Percentiles rank a stretch among this genome's conserved stretches.
Conservation (phyloP, 2,113 vertebrate species). For the Xerus inauris region DNA sequence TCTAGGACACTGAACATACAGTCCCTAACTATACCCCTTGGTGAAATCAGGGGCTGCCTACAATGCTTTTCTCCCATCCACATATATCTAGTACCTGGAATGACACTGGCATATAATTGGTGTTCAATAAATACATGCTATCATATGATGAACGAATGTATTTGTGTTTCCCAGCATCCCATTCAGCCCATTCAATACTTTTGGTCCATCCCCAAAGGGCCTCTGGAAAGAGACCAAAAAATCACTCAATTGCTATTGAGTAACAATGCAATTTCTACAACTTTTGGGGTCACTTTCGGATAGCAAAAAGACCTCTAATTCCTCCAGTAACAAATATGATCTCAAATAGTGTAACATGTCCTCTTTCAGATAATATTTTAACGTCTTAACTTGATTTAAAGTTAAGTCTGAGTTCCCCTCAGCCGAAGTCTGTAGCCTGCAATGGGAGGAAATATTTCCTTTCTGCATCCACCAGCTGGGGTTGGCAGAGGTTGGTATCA, state of each 20-base stretch:
- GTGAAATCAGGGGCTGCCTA: not conserved
- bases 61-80: not conserved
- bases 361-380: not conserved
- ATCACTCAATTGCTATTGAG: not conserved
- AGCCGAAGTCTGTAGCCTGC: not conserved
- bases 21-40: not conserved
- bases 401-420: not conserved
- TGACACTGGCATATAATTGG: not conserved
- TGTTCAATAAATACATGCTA: not conserved
- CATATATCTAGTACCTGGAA: not conserved
- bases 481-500: not conserved
- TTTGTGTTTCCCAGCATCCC: not conserved
- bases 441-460: not conserved
- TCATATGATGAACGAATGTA: not conserved
- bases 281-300: not conserved
- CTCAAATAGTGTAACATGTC: not conserved
- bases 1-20: not conserved
- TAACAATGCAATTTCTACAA: not conserved
- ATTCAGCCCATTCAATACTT: not conserved
- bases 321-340: not conserved
- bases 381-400: not conserved
- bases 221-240: no score
- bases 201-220: rapidly evolving
- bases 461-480: not conserved
- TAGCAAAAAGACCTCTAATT: not conserved